Evolutionary conservation across 2,797 vertebrate genomes (phyloP), one percentile per base, ranked within the genome.

Genomic region (Macroramphosus scolopax): DNA sequence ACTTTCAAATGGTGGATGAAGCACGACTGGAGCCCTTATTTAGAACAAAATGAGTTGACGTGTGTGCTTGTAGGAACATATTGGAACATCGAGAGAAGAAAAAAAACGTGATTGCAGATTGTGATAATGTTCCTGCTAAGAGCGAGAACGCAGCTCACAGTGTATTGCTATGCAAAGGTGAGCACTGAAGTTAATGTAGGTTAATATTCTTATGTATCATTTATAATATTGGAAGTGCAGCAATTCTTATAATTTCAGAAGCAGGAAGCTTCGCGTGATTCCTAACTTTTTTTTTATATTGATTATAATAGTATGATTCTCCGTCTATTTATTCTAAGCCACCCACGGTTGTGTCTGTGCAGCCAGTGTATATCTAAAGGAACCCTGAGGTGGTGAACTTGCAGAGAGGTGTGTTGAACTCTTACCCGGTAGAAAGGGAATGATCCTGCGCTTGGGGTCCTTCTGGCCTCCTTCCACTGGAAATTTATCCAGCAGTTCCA

Each of bases 401-500:
- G 7, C 5, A 14, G 18, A 32, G 2, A 39, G 6, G 3, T 62
- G 31, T 42, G 28, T 57, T 61, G 17, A 43, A 63, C 46, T 59
- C 66, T 78, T 78, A 98, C 97, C 97, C 87, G 97, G 97, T 29
- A 99, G 88, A 47, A 99, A 99, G 6, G 97, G 97, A 55, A 99
- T 99, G 72, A 98, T 98, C 72, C 97, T 88, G 25, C 96, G 93
- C 60, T 99, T 99, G 0, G 97, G 97, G 68, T 98, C 97, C 82
- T 99, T 99, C 89, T 99, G 97, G 41, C 97, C 97, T 76, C 97
- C 97, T 86, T 99, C 95, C 89, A 95, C 95, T 0, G 97, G 97
- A 78, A 98, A 99, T 85, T 98, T 98, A 84, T 99, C 97, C 92
- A 99, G 84, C 89, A 99, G 91, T 83, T 99, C 96, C 97, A 99